phyloP scores from a whole-genome alignment of 2,113 vertebrate genomes.

The Anhinga rufa region DNA sequence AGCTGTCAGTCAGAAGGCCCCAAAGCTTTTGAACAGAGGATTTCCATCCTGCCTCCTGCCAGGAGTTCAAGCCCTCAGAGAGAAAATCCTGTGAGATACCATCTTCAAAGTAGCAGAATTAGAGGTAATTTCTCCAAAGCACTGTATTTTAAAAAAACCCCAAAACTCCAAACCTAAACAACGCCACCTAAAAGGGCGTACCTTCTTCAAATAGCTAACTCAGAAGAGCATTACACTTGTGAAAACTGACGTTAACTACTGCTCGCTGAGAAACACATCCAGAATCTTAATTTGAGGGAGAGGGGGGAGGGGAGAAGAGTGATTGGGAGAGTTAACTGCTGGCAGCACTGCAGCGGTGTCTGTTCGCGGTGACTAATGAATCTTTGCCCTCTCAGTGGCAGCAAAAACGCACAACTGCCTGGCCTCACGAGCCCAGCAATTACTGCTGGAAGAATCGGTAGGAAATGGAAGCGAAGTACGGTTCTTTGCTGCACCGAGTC shows the following conservation, averaged over 20 bases:
- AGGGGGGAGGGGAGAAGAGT: not conserved
- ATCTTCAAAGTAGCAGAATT: slow-evolving; percentile 56
- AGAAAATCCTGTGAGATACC: slow-evolving; percentile 49
- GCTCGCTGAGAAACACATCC: not conserved
- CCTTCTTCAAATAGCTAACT: not conserved
- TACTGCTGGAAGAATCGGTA: not conserved
- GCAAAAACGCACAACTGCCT: not conserved
- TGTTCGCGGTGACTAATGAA: not conserved
- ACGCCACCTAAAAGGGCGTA: not conserved
- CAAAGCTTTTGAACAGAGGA: slow-evolving; percentile 61
- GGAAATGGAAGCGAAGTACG: not conserved
- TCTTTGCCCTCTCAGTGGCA: slow-evolving; percentile 22
- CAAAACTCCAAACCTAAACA: not conserved
- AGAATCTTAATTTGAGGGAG: slow-evolving; percentile 39
- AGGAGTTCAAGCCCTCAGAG: slow-evolving; percentile 58
- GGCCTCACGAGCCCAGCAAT: not conserved
- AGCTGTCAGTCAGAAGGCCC: slow-evolving; percentile 49
- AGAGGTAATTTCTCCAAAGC: slow-evolving; percentile 40
- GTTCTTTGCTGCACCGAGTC: not conserved
- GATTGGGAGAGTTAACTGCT: slow-evolving; percentile 21
- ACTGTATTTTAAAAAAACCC: not conserved
- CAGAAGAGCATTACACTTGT: not conserved
- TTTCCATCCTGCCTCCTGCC: slow-evolving; percentile 57
- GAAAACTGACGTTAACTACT: slow-evolving; percentile 33
- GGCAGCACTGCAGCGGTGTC: not conserved